Evolutionary conservation across 2,113 vertebrate species (phyloP).

Genomic region (Uria aalge): DNA sequence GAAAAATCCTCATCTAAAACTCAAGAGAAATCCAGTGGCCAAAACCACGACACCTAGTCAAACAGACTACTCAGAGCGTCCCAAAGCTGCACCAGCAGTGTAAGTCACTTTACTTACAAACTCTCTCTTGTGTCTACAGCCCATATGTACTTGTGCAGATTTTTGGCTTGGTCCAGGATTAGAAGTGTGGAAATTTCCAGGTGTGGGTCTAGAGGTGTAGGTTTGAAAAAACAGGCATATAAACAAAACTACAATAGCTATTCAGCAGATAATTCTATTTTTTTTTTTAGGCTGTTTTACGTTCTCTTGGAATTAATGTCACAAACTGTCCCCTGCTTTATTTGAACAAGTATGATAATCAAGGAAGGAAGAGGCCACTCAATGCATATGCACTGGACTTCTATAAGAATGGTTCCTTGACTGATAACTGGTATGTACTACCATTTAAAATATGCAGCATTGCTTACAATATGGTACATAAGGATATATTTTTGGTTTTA

Average conservation of each 20-base stretch:
- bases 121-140: too few relatives aligned
- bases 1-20: background rate
- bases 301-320: constrained; percentile 38
- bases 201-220: background rate
- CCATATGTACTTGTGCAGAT: background rate
- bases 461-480: background rate
- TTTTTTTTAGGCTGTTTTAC: constrained; percentile 28
- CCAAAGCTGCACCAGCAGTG: background rate
- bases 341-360: constrained; percentile 10
- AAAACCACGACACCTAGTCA: background rate
- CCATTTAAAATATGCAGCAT: background rate
- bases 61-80: background rate
- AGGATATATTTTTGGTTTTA: background rate
- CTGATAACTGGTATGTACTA: constrained; percentile 67
- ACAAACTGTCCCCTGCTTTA: constrained; percentile 54
- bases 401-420: constrained; percentile 71
- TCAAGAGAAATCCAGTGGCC: background rate
- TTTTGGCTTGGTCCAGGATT: background rate
- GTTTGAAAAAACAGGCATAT: background rate
- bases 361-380: constrained; percentile 52
- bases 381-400: constrained; percentile 74
- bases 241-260: background rate
- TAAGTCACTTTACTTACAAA: background rate
- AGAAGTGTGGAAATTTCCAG: background rate
- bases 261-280: background rate